These are phyloP conservation scores for Phaonia tiefii DNA, from an alignment of 2,888 invertebrate genomes.

Conservation along the genomic window DNA sequence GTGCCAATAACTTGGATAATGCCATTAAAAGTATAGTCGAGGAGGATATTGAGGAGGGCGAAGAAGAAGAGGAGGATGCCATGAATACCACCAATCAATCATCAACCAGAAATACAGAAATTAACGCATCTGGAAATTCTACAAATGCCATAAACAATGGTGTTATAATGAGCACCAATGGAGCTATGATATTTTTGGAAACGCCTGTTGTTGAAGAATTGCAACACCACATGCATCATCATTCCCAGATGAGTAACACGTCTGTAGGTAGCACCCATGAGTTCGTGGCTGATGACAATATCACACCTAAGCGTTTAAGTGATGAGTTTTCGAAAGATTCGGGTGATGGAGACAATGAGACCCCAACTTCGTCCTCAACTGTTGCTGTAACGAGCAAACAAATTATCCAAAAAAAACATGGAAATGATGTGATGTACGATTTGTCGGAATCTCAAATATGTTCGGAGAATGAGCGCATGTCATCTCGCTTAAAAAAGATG, in stretches of 20 bases:
- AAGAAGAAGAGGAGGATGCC: conserved; percentile 64
- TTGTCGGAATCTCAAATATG: conserved; percentile 53
- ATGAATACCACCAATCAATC: conserved; percentile 60
- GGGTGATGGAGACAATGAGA: conserved; percentile 37
- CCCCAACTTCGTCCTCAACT: conserved; percentile 31
- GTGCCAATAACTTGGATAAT: conserved; percentile 29
- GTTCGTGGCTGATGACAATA: conserved; percentile 69
- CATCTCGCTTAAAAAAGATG: conserved; percentile 77
- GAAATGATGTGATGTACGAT: conserved; percentile 54
- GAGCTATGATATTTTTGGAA: conserved; percentile 78
- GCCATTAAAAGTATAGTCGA: conserved; percentile 13
- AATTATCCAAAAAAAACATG: conserved; percentile 17
- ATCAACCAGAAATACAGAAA: conserved; percentile 53
- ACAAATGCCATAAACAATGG: conserved; percentile 59
- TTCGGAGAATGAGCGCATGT: conserved; percentile 73
- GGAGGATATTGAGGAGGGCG: conserved; percentile 68
- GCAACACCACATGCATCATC: conserved; percentile 69
- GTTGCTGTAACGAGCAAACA: conserved; percentile 32
- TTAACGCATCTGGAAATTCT: conserved; percentile 40
- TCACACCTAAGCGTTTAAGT: conserved; percentile 79
- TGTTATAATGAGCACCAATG: conserved; percentile 74
- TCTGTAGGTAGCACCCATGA: conserved; percentile 43
- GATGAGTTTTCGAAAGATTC: conserved; percentile 75
- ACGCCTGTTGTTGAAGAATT: conserved; percentile 79
- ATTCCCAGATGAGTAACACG: conserved; percentile 22